Conservation (phyloP, 2,113 vertebrate species). For the Otocyon megalotis region DNA sequence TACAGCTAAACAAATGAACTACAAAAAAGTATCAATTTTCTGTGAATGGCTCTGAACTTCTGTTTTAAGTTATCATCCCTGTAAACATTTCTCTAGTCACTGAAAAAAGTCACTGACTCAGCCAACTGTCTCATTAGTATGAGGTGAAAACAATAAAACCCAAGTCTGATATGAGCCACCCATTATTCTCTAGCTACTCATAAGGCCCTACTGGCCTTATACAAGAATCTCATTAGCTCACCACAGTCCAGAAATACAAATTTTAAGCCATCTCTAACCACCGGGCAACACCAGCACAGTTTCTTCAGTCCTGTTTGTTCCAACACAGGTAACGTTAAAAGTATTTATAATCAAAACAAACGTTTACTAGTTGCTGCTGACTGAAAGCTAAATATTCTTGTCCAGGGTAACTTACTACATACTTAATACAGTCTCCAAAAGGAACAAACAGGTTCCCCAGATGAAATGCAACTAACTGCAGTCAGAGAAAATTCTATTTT, state of each 20-base stretch:
- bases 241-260: neutral
- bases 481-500: constrained; percentile 16
- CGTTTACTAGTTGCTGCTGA: constrained; percentile 26
- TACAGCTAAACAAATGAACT: neutral
- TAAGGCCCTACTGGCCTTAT: neutral
- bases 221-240: neutral
- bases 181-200: neutral
- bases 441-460: neutral
- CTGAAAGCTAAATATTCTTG: constrained; percentile 49
- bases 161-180: neutral
- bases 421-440: constrained; percentile 40
- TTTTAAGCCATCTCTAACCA: neutral
- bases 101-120: constrained; percentile 23
- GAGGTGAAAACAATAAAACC: constrained; percentile 21
- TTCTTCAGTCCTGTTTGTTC: constrained; percentile 39
- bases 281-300: neutral
- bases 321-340: constrained; percentile 51
- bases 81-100: constrained; percentile 7
- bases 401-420: constrained; percentile 13
- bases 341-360: constrained; percentile 50
- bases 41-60: neutral
- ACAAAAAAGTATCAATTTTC: neutral
- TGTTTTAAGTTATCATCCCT: constrained; percentile 15
- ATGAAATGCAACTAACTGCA: neutral
- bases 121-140: neutral